Percentiles rank a stretch among this genome's conserved stretches.
phyloP scores from a whole-genome alignment of 2,797 vertebrate genomes.

The Oreochromis mossambicus region DNA sequence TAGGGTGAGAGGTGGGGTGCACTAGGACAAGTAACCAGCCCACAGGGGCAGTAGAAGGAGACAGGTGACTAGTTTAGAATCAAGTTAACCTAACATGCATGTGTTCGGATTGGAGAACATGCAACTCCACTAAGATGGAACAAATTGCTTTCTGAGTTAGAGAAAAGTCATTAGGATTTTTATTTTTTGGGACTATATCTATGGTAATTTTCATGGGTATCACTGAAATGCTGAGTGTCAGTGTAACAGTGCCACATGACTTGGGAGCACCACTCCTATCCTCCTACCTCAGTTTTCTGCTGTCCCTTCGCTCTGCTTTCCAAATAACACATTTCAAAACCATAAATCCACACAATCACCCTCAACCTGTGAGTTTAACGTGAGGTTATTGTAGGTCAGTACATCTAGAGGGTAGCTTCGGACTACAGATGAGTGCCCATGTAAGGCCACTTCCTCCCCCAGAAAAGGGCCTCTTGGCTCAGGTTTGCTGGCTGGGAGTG shows the following conservation, averaged over 20 bases:
- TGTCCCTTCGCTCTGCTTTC: not conserved
- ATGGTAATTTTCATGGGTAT: not conserved
- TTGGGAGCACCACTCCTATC: not conserved
- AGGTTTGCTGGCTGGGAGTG: slow-evolving; percentile 1
- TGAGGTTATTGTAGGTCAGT: slow-evolving; percentile 23
- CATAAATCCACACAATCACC: not conserved
- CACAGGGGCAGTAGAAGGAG: not conserved
- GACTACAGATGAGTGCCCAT: slow-evolving; percentile 34
- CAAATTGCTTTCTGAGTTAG: not conserved
- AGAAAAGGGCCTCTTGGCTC: slow-evolving; percentile 26
- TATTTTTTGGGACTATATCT: not conserved
- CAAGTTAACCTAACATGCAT: not conserved
- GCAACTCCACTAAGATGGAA: not conserved
- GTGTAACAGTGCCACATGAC: not conserved
- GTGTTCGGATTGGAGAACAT: not conserved
- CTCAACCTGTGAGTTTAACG: not conserved
- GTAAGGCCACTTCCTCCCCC: slow-evolving; percentile 56
- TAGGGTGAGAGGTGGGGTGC: not conserved
- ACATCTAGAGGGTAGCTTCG: not conserved
- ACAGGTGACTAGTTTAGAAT: not conserved
- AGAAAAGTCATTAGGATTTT: not conserved
- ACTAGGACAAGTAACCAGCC: not conserved
- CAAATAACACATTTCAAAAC: not conserved
- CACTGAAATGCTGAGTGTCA: not conserved
- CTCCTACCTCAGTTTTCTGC: not conserved